Base-by-base conservation (phyloP, 2,888 invertebrate species). In the Reticulitermes lucifugus region DNA sequence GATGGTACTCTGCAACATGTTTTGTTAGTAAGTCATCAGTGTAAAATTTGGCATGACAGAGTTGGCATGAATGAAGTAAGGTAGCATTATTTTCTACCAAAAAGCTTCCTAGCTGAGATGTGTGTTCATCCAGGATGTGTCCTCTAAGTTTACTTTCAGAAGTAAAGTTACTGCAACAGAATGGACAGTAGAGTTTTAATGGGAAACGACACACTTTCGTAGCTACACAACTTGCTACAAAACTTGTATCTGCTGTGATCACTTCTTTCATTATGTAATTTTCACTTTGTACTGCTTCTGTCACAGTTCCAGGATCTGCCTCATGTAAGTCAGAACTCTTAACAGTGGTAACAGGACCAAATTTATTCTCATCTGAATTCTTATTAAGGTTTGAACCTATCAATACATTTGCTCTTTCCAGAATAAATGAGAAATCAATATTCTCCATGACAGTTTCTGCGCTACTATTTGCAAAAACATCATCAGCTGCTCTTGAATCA, bases 31-130 rank as follows among this genome's bases (percentile, higher is more conserved):
- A 84, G 25, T 88, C 88, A 73, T 86, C 87, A 0, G 86, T 71
- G 79, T 88, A 88, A 84, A 88, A 89, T 85, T 88, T 88, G 0
- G 88, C 88, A 71, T 88, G 86, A 83, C 89, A 89, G 81, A 88
- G 88, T 1, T 87, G 87, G 79, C 89, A 89, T 25, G 86, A 83
- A 83, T 88, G 86, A 83, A 87, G 86, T 18, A 84, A 83, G 21
- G 85, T 80, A 43, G 86, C 71, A 73, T 83, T 70, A 25, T 85
- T 85, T 55, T 70, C 70, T 18, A 88, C 86, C 12, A 43, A 41
- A 29, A 83, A 5, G n/a, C 81, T 85, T 83, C 87, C 87, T 25
- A 88, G 81, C 83, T 88, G 87, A 21, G 83, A 83, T 7, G 85
- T 85, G 84, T 89, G 88, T 22, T 85, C 79, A 9, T 85, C 84